Percentiles rank a stretch among this genome's conserved stretches.
Evolutionary conservation across 2,888 invertebrate species (phyloP).

Genomic region (Perdita meconis): DNA sequence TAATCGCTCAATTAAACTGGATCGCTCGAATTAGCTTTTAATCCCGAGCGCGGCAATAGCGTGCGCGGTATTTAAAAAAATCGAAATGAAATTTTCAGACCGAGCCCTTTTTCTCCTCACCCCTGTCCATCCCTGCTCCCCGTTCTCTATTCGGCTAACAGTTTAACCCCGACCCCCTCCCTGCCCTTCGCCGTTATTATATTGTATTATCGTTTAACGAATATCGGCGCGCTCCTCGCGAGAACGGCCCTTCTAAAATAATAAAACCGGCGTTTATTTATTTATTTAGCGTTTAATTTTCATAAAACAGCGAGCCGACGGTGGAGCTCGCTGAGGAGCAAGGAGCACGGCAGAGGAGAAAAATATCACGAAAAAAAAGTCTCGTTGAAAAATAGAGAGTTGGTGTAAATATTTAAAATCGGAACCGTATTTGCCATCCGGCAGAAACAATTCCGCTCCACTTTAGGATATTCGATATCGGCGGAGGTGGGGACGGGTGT

Average conservation of each 20-base stretch:
- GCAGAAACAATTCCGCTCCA: constrained; percentile 3
- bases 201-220: constrained; percentile 9
- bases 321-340: constrained; percentile 2
- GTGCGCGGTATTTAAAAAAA: constrained; percentile 63
- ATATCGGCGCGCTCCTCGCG: background rate
- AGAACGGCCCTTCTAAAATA: constrained; percentile 7
- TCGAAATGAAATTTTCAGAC: constrained; percentile 68
- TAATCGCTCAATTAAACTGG: constrained; percentile 84
- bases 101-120: background rate
- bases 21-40: constrained; percentile 82
- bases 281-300: constrained; percentile 24
- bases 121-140: background rate
- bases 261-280: constrained; percentile 28
- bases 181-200: background rate
- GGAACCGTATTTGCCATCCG: constrained; percentile 14
- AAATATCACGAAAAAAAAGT: constrained; percentile 1
- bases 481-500: background rate
- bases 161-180: background rate
- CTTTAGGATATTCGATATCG: constrained; percentile 22
- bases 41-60: constrained; percentile 67
- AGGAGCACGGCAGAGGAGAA: background rate
- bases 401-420: constrained; percentile 36
- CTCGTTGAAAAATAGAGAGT: constrained; percentile 7
- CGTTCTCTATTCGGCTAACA: constrained; percentile 21
- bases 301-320: constrained; percentile 1